These are phyloP conservation scores for Leptoteleia sp. DNA, from an alignment of 1,140 invertebrate species.

Conservation along the genomic window DNA sequence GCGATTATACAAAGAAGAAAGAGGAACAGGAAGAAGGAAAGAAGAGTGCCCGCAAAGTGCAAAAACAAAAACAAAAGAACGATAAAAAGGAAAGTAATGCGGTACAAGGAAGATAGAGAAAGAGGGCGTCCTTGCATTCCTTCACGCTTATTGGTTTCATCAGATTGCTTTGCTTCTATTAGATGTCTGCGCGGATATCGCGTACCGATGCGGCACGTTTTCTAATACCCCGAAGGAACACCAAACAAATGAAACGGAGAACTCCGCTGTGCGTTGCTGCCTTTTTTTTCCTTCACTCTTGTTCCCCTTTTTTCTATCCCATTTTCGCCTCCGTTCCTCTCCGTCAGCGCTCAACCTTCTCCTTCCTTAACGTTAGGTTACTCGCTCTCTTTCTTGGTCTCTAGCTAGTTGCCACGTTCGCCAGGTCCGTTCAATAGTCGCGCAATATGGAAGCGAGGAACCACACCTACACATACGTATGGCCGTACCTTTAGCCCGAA, in stretches of 20 bases:
- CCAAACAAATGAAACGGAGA: conserved; percentile 74
- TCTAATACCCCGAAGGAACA: conserved; percentile 76
- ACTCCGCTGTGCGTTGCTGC: conserved; percentile 36
- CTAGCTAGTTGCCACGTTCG: conserved; percentile 25
- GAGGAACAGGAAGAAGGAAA: conserved; percentile 52
- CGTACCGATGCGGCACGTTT: conserved; percentile 76
- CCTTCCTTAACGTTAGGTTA: conserved; percentile 1
- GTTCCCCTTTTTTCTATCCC: conserved; percentile 9
- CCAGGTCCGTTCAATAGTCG: conserved; percentile 69
- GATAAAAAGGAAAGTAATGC: conserved; percentile 67
- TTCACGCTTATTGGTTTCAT: conserved; percentile 81
- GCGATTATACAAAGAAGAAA: conserved; percentile 52
- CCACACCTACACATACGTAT: conserved; percentile 57
- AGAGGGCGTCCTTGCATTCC: conserved; percentile 74
- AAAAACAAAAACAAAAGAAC: conserved; percentile 61
- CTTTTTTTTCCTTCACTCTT: conserved; percentile 18
- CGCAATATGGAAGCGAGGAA: conserved; percentile 70
- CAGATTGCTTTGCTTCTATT: conserved; percentile 79
- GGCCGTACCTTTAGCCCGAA: conserved; percentile 1
- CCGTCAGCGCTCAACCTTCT: not conserved
- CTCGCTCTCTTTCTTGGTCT: conserved; percentile 5
- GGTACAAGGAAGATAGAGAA: conserved; percentile 60
- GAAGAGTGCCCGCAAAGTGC: conserved; percentile 36
- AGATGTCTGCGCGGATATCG: conserved; percentile 74
- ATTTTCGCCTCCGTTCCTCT: conserved; percentile 19